Base-by-base conservation (phyloP, 92 coral and sea anemone species). In the Phenganax stokvisi region DNA sequence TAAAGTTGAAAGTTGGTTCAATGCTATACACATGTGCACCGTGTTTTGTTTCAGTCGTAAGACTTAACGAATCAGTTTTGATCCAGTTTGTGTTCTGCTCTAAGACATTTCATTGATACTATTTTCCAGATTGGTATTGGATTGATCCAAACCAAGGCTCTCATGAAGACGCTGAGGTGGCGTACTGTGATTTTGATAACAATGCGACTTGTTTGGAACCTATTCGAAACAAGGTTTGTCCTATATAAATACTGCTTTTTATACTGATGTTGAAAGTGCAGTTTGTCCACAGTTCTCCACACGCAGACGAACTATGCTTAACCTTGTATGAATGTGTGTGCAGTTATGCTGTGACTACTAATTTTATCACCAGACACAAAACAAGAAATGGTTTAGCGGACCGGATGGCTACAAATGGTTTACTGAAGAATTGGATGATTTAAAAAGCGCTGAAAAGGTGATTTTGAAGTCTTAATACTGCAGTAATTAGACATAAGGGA, bases 101-200 rank as follows among this genome's bases (percentile, higher is more conserved):
- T 25, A 79, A n/a, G 51, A 27, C 55, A 69, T 8, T 56, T 51
- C 10, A 30, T 81, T 30, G 63, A 44, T 63, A 65, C 13, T 83
- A 51, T 80, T 75, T 37, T 55, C 9, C 86, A 91, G 97, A 84
- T 15, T 17, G 64, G 12, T 91, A 91, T 77, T 85, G 85, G 86
- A 79, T 91, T 74, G 97, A 91, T 84, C 97, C 97, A 30, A 91
- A 91, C 67, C 75, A 57, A n/a, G 97, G 97, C 7, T 87, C 97
- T 10, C 71, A 75, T 28, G 87, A 91, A 58, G 97, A 91, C 63
- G 89, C 87, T 61, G 70, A 89, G 72, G 81, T 68, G 47, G 92
- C 84, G 55, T 81, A 62, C 78, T 91, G 97, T 77, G 81, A 91
- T 80, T 90, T 87, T 81, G 85, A 87, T 65, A 83, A 82, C 57